Conservation (phyloP, 2,113 vertebrate species). For the Siniperca knerii region DNA sequence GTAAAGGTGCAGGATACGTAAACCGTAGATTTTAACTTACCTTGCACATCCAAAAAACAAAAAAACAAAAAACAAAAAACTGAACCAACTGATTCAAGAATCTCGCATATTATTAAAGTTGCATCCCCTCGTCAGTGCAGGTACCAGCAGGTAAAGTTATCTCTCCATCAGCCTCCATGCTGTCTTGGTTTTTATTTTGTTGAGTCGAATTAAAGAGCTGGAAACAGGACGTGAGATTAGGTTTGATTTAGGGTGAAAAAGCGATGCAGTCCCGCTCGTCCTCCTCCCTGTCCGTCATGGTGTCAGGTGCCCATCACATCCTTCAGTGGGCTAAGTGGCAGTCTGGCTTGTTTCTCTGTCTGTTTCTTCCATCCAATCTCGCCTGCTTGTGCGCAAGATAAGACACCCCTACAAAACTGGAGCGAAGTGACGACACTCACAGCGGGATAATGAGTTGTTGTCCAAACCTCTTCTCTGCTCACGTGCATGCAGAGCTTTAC, state of each 20-base stretch:
- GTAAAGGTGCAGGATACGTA: neutral
- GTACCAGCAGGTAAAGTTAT: neutral
- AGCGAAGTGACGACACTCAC: slow-evolving; percentile 58
- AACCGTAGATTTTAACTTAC: slow-evolving; percentile 30
- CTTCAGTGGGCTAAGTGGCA: neutral
- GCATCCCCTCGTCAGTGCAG: neutral
- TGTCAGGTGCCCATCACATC: slow-evolving; percentile 15
- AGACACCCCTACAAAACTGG: slow-evolving; percentile 31
- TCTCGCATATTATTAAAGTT: neutral
- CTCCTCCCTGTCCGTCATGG: slow-evolving; percentile 28
- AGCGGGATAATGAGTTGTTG: slow-evolving; percentile 22
- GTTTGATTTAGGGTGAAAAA: slow-evolving; percentile 70
- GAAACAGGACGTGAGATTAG: neutral
- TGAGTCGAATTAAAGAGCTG: neutral
- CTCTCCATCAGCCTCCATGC: slow-evolving; percentile 10
- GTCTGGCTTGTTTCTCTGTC: neutral
- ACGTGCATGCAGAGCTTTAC: neutral
- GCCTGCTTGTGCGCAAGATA: slow-evolving; percentile 25
- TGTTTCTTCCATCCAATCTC: neutral
- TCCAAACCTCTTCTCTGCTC: slow-evolving; percentile 38
- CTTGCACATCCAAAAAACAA: neutral
- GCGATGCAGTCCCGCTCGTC: slow-evolving; percentile 60
- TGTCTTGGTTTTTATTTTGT: neutral
- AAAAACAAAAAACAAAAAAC: neutral
- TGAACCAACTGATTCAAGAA: neutral